Conservation (phyloP, 2,888 invertebrate species). For the Drosophila eohydei region DNA sequence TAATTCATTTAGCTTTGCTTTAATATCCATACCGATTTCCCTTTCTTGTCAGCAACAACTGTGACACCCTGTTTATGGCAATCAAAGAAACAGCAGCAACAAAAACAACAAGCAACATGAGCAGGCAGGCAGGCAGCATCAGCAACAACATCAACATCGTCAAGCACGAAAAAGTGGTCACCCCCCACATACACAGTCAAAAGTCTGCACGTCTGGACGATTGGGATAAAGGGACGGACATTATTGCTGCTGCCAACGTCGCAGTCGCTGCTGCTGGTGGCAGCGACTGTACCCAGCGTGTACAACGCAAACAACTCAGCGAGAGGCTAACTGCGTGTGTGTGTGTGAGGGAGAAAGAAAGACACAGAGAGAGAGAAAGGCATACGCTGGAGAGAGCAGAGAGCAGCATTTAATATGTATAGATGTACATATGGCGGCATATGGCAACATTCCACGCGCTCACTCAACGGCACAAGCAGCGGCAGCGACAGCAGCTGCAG, state of each 20-base stretch:
- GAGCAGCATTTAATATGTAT: constrained; percentile 46
- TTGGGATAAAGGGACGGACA: constrained; percentile 68
- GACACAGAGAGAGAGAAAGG: constrained; percentile 3
- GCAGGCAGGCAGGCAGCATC: constrained; percentile 27
- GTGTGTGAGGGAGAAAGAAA: not conserved
- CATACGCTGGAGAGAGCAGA: constrained; percentile 33
- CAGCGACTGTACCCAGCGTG: constrained; percentile 74
- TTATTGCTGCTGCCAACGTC: constrained; percentile 60
- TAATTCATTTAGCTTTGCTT: not conserved
- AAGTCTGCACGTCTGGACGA: constrained; percentile 76
- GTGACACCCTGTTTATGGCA: constrained; percentile 66
- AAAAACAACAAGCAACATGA: constrained; percentile 39
- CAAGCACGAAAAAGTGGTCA: constrained; percentile 77
- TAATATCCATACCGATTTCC: not conserved
- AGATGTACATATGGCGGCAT: constrained; percentile 74
- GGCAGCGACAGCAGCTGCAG: constrained; percentile 6
- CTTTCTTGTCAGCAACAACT: constrained; percentile 2
- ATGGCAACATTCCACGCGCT: constrained; percentile 76
- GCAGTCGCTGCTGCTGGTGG: constrained; percentile 49
- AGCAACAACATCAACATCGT: constrained; percentile 56
- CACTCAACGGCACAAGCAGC: constrained; percentile 48
- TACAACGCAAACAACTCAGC: constrained; percentile 54
- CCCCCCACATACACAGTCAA: constrained; percentile 69
- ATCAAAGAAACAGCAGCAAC: constrained; percentile 72
- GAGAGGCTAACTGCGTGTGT: constrained; percentile 3